These are phyloP conservation scores for Drosophila setifemur DNA, from an alignment of 1,140 invertebrate genomes.

Conservation along the genomic window DNA sequence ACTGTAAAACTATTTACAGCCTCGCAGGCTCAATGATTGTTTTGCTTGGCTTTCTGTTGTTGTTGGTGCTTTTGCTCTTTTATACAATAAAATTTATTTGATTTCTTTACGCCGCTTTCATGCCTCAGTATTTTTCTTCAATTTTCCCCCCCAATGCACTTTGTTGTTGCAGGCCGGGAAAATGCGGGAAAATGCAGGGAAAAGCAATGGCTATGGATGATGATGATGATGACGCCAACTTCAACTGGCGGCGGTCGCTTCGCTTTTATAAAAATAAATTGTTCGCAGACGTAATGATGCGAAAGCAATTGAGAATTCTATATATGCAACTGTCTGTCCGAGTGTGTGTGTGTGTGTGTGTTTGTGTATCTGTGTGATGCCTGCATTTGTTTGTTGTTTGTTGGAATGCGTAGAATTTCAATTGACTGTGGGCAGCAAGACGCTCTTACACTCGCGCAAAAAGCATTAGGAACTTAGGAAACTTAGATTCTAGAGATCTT, in stretches of 20 bases:
- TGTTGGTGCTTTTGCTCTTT: conserved; percentile 56
- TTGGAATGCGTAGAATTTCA: conserved; percentile 79
- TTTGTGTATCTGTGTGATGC: conserved; percentile 2
- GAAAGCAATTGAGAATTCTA: conserved; percentile 80
- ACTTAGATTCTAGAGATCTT: background rate
- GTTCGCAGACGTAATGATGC: conserved; percentile 79
- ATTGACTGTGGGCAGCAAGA: conserved; percentile 66
- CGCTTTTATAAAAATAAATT: conserved; percentile 81
- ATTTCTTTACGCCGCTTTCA: conserved; percentile 77
- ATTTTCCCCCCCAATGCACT: conserved; percentile 64
- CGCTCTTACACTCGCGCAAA: conserved; percentile 16
- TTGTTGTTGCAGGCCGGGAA: conserved; percentile 48
- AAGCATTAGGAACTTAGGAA: too few species aligned
- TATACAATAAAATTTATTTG: conserved; percentile 80
- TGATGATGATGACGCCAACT: conserved; percentile 43
- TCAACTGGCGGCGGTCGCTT: conserved; percentile 50
- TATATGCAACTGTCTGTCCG: conserved; percentile 68
- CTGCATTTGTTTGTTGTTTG: conserved; percentile 74
- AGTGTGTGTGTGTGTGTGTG: background rate
- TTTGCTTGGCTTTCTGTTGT: conserved; percentile 47
- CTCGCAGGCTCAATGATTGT: conserved; percentile 68
- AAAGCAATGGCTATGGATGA: conserved; percentile 2
- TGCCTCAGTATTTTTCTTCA: conserved; percentile 77
- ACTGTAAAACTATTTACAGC: conserved; percentile 79
- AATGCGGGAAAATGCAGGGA: conserved; percentile 30